These are phyloP conservation scores for Alosa sapidissima DNA, from an alignment of 2,797 vertebrate species.

Conservation along the genomic window DNA sequence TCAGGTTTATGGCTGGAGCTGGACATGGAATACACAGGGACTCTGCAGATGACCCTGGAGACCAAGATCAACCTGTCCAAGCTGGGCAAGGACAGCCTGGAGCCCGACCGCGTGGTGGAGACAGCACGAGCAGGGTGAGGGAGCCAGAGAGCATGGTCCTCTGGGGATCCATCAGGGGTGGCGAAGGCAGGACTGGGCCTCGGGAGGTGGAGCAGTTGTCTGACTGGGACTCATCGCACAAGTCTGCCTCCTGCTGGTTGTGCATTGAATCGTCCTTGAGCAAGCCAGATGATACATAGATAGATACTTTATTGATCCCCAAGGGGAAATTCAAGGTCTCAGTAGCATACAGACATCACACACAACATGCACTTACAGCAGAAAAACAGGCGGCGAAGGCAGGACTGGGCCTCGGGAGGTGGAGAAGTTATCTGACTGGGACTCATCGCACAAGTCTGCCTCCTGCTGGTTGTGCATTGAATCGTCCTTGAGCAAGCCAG, in stretches of 20 bases:
- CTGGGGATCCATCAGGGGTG: not conserved
- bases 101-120: slow-evolving; percentile 57
- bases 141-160: not conserved
- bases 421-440: not conserved
- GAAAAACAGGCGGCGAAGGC: not conserved
- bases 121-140: slow-evolving; percentile 68
- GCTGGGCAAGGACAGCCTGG: slow-evolving; percentile 82
- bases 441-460: not conserved
- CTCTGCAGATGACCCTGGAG: slow-evolving; percentile 88
- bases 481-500: too few species aligned
- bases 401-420: not conserved
- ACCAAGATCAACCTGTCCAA: slow-evolving; percentile 90
- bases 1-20: slow-evolving; percentile 87
- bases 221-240: not conserved
- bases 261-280: too few species aligned
- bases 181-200: not conserved
- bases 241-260: not conserved
- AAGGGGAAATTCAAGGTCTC: too few species aligned
- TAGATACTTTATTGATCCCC: too few species aligned
- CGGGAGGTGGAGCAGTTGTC: not conserved
- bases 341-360: too few species aligned
- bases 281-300: too few species aligned
- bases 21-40: slow-evolving; percentile 82
- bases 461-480: not conserved
- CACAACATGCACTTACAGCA: too few species aligned